phyloP scores from a whole-genome alignment of 2,888 invertebrate species.

The Ypsolopha sequella region DNA sequence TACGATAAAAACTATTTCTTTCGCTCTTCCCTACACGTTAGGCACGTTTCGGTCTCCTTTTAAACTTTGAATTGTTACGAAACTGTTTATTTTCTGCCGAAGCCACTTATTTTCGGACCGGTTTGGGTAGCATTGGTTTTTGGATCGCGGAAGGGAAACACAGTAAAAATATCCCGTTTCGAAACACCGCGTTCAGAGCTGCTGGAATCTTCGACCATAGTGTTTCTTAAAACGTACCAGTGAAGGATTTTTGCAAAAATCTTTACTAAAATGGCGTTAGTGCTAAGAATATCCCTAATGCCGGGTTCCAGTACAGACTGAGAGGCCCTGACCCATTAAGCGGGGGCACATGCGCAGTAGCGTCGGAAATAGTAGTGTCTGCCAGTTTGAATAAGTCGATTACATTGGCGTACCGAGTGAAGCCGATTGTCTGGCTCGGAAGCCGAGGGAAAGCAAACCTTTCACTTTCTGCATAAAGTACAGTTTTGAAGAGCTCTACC shows the following conservation, averaged over 20 bases:
- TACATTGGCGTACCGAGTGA: conserved; percentile 39
- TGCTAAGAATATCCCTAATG: conserved; percentile 44
- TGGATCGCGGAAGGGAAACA: conserved; percentile 22
- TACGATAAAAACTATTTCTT: conserved; percentile 8
- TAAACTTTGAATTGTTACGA: conserved; percentile 9
- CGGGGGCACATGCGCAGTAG: conserved; percentile 47
- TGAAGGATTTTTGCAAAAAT: neutral
- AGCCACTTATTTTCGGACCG: conserved; percentile 34
- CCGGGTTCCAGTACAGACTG: conserved; percentile 53
- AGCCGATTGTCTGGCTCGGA: conserved; percentile 40
- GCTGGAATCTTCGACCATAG: neutral
- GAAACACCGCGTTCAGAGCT: neutral
- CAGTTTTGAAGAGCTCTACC: neutral
- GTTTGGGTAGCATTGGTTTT: conserved; percentile 18
- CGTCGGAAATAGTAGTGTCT: conserved; percentile 39
- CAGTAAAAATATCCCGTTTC: neutral
- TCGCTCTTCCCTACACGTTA: conserved; percentile 11
- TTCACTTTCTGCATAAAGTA: conserved; percentile 13
- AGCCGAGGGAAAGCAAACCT: conserved; percentile 28
- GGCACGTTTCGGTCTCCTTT: conserved; percentile 27
- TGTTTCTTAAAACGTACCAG: neutral
- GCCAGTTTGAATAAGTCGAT: conserved; percentile 54
- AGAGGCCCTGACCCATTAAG: conserved; percentile 59
- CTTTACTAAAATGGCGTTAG: conserved; percentile 27
- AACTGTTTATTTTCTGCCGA: conserved; percentile 24